phyloP scores from a whole-genome alignment of 1,140 invertebrate genomes.

The Melanaphis sacchari region DNA sequence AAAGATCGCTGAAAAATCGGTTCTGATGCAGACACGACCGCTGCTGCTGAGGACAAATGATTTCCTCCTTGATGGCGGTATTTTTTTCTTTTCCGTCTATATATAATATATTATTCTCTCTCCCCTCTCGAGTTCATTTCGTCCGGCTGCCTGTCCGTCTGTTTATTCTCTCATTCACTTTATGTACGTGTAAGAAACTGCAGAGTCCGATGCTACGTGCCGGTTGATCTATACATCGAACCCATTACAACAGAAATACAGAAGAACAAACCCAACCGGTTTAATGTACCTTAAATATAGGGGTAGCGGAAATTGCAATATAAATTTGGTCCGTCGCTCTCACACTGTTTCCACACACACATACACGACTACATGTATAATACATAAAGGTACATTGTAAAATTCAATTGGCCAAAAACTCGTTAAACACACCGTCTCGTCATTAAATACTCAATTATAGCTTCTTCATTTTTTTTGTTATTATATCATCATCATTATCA shows the following conservation, averaged over 20 bases:
- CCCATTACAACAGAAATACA: slow-evolving; percentile 51
- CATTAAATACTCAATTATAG: slow-evolving; percentile 41
- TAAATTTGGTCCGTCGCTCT: slow-evolving; percentile 22
- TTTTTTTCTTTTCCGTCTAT: slow-evolving; percentile 46
- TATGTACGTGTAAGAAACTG: background rate
- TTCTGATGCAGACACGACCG: background rate
- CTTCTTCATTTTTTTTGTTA: slow-evolving; percentile 22
- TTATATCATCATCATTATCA: slow-evolving; percentile 4
- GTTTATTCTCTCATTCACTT: background rate
- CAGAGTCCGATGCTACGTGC: background rate
- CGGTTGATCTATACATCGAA: background rate
- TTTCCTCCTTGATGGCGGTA: slow-evolving; percentile 48
- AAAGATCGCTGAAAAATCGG: slow-evolving; percentile 48
- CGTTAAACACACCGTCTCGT: slow-evolving; percentile 4
- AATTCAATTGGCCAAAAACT: slow-evolving; percentile 51
- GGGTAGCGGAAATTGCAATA: slow-evolving; percentile 54
- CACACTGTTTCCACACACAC: background rate
- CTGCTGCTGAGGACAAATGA: slow-evolving; percentile 40
- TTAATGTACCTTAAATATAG: slow-evolving; percentile 57
- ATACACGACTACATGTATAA: background rate
- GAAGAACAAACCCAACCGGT: slow-evolving; percentile 39
- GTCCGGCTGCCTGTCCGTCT: slow-evolving; percentile 3
- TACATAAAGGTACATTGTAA: background rate
- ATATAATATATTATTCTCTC: background rate
- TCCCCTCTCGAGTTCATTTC: background rate